Evolutionary conservation across 2,113 vertebrate species (phyloP), one percentile per base, ranked within the genome.

Genomic region (Neolamprologus hecqui): DNA sequence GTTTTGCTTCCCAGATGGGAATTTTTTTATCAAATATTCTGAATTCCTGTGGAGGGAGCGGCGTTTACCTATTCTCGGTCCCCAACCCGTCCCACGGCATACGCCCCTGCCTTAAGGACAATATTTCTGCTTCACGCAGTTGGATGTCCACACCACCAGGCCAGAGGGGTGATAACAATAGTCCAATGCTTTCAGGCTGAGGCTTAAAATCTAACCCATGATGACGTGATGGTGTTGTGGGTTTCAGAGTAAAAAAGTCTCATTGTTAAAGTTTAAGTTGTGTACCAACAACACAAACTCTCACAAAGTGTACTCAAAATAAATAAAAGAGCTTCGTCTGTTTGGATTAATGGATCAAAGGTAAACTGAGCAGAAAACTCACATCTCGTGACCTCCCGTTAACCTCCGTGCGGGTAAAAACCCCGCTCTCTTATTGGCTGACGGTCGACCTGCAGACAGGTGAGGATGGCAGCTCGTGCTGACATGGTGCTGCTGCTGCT

Each of bases 381-480:
- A 45, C 21, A 45, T 73, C 14, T 75, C 54, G 63, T 89, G 88
- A 89, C 88, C 81, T 35, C 17, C 10, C 6, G 3, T 58, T 86
- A 84, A 90, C 88, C 87, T 65, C 54, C 42, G 83, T 84, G 57
- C 80, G 5, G 47, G 12, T 86, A 19, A 47, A 89, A 88, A 79
- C 1, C 8, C 0, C 8, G 55, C 79, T 45, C 80, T 86, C 5
- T 89, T 89, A 92, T 90, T 91, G 88, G 91, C 83, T 65, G 85
- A 53, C 35, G 42, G 42, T 47, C 1, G 70, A 3, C 23, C 14
- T 10, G 45, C 26, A 19, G 21, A 4, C 77, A 85, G 65, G 84
- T 82, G 37, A 86, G 73, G 12, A 93, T 94, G 94, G 83, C 49
- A 1, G 21, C 49, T 15, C 45, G 12, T 42, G 73, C 7, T 51